These are phyloP conservation scores for Arenicola marina DNA, from an alignment of 2,888 invertebrate species.

Conservation along the genomic window DNA sequence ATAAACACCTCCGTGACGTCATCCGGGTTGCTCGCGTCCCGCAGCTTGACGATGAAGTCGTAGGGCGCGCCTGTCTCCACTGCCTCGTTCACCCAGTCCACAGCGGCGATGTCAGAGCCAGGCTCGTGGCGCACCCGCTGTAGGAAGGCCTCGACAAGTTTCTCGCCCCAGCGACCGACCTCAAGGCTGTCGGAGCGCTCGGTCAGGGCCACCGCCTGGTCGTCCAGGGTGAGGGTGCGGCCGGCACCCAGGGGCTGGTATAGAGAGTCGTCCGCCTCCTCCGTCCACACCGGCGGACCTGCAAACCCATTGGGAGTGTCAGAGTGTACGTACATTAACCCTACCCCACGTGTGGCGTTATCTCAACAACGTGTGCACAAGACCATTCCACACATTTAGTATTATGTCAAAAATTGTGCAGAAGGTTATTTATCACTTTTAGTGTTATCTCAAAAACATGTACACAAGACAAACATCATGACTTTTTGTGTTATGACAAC, in stretches of 20 bases:
- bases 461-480: no score
- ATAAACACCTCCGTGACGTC: constrained; percentile 27
- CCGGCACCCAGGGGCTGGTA: constrained; percentile 44
- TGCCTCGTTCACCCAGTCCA: constrained; percentile 45
- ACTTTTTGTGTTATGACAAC: no score
- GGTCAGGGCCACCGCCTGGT: constrained; percentile 8
- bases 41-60: constrained; percentile 46
- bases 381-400: no score
- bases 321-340: no score
- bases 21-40: constrained; percentile 11
- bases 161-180: constrained; percentile 54
- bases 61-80: constrained; percentile 46
- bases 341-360: no score
- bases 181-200: constrained; percentile 22
- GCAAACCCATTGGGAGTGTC: no score
- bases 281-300: constrained; percentile 48
- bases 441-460: no score
- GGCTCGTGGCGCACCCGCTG: not conserved
- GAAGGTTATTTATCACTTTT: no score
- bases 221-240: constrained; percentile 29
- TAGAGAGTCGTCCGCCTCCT: constrained; percentile 40
- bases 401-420: no score
- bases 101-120: constrained; percentile 14
- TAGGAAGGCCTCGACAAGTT: constrained; percentile 48
- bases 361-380: no score